These are phyloP conservation scores for Bettongia penicillata DNA, from an alignment of 2,113 vertebrate species.

Conservation along the genomic window DNA sequence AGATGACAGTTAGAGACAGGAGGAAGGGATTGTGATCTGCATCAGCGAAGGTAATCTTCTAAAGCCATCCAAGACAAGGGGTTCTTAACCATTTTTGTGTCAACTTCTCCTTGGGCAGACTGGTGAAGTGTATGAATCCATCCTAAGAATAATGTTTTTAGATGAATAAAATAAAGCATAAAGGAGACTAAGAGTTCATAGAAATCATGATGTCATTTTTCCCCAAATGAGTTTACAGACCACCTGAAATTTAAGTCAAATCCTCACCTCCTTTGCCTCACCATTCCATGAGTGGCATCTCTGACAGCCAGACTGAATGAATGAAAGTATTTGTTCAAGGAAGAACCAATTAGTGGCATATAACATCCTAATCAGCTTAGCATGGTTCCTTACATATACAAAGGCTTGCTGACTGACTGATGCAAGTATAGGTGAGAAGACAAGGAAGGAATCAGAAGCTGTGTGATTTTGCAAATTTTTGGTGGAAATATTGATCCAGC, in stretches of 20 bases:
- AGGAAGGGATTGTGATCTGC: neutral
- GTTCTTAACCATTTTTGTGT: neutral
- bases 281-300: neutral
- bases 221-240: neutral
- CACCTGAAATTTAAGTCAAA: neutral
- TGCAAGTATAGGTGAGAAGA: neutral
- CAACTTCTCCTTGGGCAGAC: neutral
- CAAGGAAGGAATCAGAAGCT: neutral
- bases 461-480: conserved; percentile 15
- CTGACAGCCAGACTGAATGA: neutral
- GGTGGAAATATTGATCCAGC: conserved; percentile 11
- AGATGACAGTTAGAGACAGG: neutral
- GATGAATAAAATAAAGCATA: neutral
- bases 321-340: neutral
- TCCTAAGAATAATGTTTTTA: neutral
- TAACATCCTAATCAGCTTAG: neutral
- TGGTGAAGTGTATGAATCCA: neutral
- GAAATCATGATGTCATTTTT: neutral
- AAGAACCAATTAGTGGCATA: neutral
- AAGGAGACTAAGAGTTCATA: neutral
- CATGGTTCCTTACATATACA: neutral
- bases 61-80: neutral
- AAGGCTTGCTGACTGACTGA: neutral
- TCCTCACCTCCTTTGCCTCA: neutral
- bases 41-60: neutral